phyloP scores from a whole-genome alignment of 1,140 invertebrate species.

The Sitobion miscanthi region DNA sequence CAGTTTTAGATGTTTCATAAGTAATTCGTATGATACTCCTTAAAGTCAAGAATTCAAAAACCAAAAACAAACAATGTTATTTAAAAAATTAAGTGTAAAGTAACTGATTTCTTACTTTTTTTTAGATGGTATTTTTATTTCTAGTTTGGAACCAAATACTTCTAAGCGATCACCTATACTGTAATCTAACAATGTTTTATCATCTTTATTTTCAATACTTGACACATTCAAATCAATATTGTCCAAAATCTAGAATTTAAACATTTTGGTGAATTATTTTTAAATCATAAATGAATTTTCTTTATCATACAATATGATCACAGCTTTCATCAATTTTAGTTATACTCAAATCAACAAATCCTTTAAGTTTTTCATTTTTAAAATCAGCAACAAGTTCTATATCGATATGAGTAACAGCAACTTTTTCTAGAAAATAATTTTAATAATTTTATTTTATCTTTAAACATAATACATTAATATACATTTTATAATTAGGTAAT shows the following conservation, averaged over 20 bases:
- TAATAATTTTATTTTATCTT: constrained; percentile 52
- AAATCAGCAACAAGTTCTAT: constrained; percentile 55
- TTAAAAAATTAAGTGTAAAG: background rate
- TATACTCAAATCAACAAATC: constrained; percentile 60
- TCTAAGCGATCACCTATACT: constrained; percentile 56
- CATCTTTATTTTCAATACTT: constrained; percentile 52
- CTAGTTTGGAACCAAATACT: constrained; percentile 58
- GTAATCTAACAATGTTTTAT: constrained; percentile 43
- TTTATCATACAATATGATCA: constrained; percentile 51
- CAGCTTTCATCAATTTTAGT: constrained; percentile 52
- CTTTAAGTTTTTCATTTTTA: constrained; percentile 39
- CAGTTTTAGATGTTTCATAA: constrained; percentile 76
- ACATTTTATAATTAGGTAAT: background rate
- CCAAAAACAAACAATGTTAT: background rate
- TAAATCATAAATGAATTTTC: background rate
- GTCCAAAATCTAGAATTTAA: constrained; percentile 75
- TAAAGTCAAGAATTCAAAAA: constrained; percentile 71
- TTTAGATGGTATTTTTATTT: constrained; percentile 50
- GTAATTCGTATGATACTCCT: constrained; percentile 28
- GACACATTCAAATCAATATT: constrained; percentile 73
- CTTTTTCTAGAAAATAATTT: constrained; percentile 45
- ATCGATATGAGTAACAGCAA: constrained; percentile 47
- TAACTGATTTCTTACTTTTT: constrained; percentile 10
- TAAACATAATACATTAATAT: background rate
- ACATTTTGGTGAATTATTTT: background rate